Conservation (phyloP, 2,888 invertebrate species). For the Cecidostiba fungosa region DNA sequence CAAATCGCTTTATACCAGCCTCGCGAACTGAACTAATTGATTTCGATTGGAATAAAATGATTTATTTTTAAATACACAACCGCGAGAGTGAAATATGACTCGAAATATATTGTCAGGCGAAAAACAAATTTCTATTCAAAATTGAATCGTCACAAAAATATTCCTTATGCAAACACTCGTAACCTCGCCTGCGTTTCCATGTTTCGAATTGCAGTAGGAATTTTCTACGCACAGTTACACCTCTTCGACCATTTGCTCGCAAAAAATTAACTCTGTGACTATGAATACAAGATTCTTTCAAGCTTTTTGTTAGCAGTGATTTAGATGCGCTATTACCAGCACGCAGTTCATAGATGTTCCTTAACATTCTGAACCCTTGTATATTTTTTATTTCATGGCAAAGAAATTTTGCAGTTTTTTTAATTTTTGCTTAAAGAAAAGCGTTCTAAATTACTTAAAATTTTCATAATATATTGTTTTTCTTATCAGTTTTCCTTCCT, state of each 20-base stretch:
- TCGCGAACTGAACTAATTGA: background rate
- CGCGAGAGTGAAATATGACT: background rate
- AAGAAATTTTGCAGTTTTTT: no score
- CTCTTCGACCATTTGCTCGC: background rate
- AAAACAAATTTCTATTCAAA: background rate
- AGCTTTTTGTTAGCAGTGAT: slow-evolving; percentile 18
- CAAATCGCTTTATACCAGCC: background rate
- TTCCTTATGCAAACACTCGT: background rate
- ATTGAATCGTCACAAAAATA: background rate
- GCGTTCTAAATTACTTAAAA: no score
- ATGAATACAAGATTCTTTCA: background rate
- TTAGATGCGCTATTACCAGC: slow-evolving; percentile 33
- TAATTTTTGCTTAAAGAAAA: no score
- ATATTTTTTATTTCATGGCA: no score
- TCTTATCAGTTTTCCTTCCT: slow-evolving; percentile 16
- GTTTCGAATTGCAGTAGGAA: no score
- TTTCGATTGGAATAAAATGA: slow-evolving; percentile 16
- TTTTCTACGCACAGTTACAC: background rate
- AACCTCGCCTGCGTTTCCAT: background rate
- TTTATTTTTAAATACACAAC: background rate
- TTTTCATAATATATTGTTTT: no score
- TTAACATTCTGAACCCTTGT: no score
- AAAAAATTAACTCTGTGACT: slow-evolving; percentile 1
- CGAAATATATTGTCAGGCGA: no score
- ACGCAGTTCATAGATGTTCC: background rate